Evolutionary conservation across 2,888 invertebrate genomes (phyloP).

Genomic region (Drosophila borealis): DNA sequence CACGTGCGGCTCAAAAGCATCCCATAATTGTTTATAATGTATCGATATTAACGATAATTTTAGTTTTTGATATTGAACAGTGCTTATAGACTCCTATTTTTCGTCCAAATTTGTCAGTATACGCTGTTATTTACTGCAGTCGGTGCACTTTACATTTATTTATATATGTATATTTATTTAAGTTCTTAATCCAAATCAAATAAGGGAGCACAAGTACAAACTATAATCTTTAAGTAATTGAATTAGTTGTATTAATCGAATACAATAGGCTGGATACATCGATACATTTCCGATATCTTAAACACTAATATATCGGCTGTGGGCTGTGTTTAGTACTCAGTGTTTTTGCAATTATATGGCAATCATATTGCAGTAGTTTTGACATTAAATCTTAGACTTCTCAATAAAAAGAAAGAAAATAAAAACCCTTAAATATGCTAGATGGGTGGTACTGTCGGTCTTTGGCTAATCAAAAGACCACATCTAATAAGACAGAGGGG

Average conservation of each 20-base stretch:
- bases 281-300: not conserved
- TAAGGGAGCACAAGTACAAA: too few relatives aligned
- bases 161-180: too few relatives aligned
- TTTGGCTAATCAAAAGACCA: constrained; percentile 89
- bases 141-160: too few relatives aligned
- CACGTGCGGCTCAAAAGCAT: constrained; percentile 25
- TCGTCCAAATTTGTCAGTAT: too few relatives aligned
- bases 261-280: not conserved
- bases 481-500: constrained; percentile 71
- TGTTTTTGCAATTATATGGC: not conserved
- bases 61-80: not conserved
- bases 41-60: not conserved
- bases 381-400: not conserved
- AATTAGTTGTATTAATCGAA: too few relatives aligned
- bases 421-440: constrained; percentile 86
- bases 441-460: constrained; percentile 95
- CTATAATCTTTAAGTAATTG: too few relatives aligned
- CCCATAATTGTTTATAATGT: not conserved
- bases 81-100: too few relatives aligned
- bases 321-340: not conserved
- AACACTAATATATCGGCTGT: not conserved
- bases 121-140: too few relatives aligned
- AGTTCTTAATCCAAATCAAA: too few relatives aligned
- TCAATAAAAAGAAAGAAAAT: not conserved
- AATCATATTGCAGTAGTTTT: not conserved